Base-by-base conservation (phyloP, 2,888 invertebrate genomes). In the Cancer borealis region DNA sequence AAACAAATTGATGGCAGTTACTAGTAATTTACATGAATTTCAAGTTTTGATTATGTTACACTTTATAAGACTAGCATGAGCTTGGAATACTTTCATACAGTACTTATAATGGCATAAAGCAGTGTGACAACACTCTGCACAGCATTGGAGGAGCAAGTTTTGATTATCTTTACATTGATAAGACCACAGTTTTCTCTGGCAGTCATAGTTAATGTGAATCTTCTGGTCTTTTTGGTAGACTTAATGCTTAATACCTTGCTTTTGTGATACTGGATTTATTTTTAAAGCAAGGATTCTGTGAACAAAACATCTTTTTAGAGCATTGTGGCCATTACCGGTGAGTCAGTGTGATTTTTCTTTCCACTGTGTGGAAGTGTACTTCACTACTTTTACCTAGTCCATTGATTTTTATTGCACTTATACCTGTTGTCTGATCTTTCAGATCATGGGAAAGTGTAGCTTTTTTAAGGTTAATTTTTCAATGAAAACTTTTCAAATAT, bases 181-280 rank as follows among this genome's bases (percentile, higher is more conserved):
- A 84, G 73, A n/a, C 73, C 73, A 10, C 73, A 26, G 26, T 73
- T 73, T 73, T 73, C 10, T 73, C 1, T 73, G 73, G 26, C 73
- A 84, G 84, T 30, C 39, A 39, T 84, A 12, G 30, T 84, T 14
- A 84, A 84, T 84, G 84, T 84, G 84, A 84, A 84, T 84, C 39
- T 84, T 84, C 39, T 84, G 84, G 84, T 39, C 6, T 84, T 21
- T 79, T 10, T 84, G 39, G 84, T 84, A 84, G 84, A 12, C 84
- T 84, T 84, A 39, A 30, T 39, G 84, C 84, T 84, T 39, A 17
- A 30, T 17, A 84, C 84, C 84, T 84, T 84, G 84, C 84, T 84
- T 84, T 84, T 84, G 84, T 84, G 84, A 84, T 84, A 84, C 12
- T 84, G 84, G 84, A 84, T 84, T 79, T 84, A 84, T 84, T 84